These are phyloP conservation scores for Oreohelix idahoensis DNA, from an alignment of 1,140 invertebrate genomes.

Conservation along the genomic window DNA sequence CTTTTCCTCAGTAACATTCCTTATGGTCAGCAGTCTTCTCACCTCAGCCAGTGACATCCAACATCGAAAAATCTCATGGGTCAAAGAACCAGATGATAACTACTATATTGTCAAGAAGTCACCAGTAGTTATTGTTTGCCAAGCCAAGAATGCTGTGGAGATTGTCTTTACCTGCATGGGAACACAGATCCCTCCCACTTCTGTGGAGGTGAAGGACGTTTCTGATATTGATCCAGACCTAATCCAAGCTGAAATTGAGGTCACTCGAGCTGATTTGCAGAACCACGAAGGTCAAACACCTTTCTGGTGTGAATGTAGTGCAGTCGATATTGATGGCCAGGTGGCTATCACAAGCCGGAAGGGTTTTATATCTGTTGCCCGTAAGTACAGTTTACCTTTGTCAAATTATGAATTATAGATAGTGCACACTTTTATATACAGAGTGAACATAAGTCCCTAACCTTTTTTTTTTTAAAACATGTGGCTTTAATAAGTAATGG, in stretches of 20 bases:
- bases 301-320: constrained; percentile 42
- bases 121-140: constrained; percentile 36
- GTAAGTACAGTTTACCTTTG: constrained; percentile 30
- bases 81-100: constrained; percentile 33
- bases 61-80: constrained; percentile 1
- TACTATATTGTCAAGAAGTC: constrained; percentile 41
- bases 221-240: constrained; percentile 23
- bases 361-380: neutral
- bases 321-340: constrained; percentile 11
- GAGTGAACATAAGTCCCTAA: too few relatives aligned
- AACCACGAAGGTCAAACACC: neutral
- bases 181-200: constrained; percentile 27
- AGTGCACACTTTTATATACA: too few relatives aligned
- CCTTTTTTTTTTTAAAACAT: too few relatives aligned
- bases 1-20: constrained; percentile 27
- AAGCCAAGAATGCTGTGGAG: constrained; percentile 26
- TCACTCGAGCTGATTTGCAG: constrained; percentile 19
- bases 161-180: constrained; percentile 43
- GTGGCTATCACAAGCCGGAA: neutral
- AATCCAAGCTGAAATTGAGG: constrained; percentile 25
- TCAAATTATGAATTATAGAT: too few relatives aligned
- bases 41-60: neutral
- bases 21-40: neutral
- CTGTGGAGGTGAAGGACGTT: constrained; percentile 14
- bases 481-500: too few relatives aligned